These are phyloP conservation scores for Morelia viridis DNA, from an alignment of 2,797 vertebrate species.

Conservation along the genomic window DNA sequence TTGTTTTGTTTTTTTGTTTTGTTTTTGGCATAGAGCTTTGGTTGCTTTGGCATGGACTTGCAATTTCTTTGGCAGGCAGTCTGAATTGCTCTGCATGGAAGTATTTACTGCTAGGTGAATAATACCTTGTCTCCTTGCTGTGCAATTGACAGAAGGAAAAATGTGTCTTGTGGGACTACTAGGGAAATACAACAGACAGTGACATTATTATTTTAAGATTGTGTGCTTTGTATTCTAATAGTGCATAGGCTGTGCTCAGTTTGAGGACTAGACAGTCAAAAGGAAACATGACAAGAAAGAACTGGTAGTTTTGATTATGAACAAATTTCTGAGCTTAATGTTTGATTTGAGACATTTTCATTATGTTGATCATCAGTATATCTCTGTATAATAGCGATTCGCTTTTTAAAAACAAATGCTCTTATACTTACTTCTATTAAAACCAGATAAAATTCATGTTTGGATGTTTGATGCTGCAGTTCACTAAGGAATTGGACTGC, in stretches of 20 bases:
- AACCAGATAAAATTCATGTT: background rate
- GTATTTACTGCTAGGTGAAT: constrained; percentile 19
- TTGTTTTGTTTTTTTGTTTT: background rate
- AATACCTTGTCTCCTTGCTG: constrained; percentile 39
- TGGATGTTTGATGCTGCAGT: background rate
- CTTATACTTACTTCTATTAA: background rate
- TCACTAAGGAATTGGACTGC: background rate
- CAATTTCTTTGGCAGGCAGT: constrained; percentile 37
- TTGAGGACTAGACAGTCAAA: constrained; percentile 23
- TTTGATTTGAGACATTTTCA: background rate
- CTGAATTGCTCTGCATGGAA: constrained; percentile 5
- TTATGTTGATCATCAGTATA: background rate
- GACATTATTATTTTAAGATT: constrained; percentile 32
- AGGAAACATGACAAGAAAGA: background rate
- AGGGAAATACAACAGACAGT: constrained; percentile 41
- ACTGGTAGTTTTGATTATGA: background rate
- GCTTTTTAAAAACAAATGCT: background rate
- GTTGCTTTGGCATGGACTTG: constrained; percentile 19
- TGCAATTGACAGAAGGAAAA: constrained; percentile 25
- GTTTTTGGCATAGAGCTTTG: background rate
- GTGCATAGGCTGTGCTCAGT: constrained; percentile 1
- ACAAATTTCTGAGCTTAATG: background rate
- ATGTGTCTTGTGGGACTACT: constrained; percentile 36
- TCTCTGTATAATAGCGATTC: background rate
- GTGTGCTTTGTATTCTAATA: constrained; percentile 39